Evolutionary conservation across 37 sponge, comb jelly and placozoan genomes (phyloP).

Genomic region (Oscarella lobularis): DNA sequence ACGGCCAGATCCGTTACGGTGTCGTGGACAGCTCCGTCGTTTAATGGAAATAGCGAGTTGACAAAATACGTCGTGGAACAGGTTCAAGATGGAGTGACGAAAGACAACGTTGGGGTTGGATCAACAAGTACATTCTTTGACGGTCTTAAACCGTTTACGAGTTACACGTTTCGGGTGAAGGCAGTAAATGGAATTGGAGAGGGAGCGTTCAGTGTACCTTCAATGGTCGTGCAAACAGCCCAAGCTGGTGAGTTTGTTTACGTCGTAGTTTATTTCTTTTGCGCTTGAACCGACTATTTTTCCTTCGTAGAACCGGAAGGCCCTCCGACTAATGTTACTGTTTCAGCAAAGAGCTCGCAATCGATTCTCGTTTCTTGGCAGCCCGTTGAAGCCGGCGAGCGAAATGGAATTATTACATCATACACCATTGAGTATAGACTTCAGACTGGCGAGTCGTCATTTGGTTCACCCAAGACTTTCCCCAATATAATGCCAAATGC

Average conservation of each 20-base stretch:
- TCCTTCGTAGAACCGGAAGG: neutral
- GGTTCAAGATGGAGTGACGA: neutral
- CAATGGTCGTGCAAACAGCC: conserved; percentile 14
- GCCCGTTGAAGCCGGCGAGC: neutral
- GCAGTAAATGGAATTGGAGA: neutral
- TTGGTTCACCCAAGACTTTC: too few relatives aligned
- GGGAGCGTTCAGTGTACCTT: conserved; percentile 4
- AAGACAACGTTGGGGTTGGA: neutral
- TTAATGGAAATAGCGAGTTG: neutral
- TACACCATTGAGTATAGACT: conserved; percentile 10
- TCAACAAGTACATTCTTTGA: neutral
- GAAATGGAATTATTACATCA: conserved; percentile 19
- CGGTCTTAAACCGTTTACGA: neutral
- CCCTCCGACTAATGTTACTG: neutral
- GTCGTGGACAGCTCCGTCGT: neutral
- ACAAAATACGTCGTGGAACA: neutral
- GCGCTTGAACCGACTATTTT: conserved; percentile 8
- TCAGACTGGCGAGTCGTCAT: neutral
- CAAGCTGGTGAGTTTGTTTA: conserved; percentile 49
- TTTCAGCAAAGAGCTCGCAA: neutral
- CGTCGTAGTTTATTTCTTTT: conserved; percentile 23
- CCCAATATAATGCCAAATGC: neutral
- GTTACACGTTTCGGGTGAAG: neutral
- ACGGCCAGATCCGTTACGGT: neutral
- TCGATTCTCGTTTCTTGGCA: conserved; percentile 12